Percentiles rank a stretch among this genome's conserved stretches.
phyloP scores from a whole-genome alignment of 1,140 invertebrate genomes.

The Brachionus rubens region DNA sequence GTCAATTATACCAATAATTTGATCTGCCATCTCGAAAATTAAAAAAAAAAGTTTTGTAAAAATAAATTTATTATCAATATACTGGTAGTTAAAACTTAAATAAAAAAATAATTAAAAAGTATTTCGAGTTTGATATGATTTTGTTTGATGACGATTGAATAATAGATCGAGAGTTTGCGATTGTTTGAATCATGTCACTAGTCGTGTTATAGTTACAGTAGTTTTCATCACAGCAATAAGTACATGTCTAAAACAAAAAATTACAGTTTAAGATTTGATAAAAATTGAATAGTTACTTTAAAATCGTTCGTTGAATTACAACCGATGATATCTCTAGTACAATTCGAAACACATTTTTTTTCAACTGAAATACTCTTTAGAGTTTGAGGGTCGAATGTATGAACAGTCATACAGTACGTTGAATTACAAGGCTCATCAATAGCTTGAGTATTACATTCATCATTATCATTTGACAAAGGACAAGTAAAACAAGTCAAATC shows the following conservation, averaged over 20 bases:
- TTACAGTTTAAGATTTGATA: not conserved
- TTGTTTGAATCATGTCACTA: conserved; percentile 4
- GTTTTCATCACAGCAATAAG: conserved; percentile 35
- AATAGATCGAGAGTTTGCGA: not conserved
- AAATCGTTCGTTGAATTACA: not conserved
- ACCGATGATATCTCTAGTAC: not conserved
- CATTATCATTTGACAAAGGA: not conserved
- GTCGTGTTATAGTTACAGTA: conserved; percentile 31
- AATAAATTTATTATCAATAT: too few relatives aligned
- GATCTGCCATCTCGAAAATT: too few relatives aligned
- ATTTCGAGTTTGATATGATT: too few relatives aligned
- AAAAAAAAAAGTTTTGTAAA: too few relatives aligned
- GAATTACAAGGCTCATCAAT: conserved; percentile 15
- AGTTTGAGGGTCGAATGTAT: not conserved
- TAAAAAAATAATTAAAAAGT: too few relatives aligned
- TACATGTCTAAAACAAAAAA: conserved; percentile 39
- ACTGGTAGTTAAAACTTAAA: too few relatives aligned
- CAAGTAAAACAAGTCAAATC: conserved; percentile 35
- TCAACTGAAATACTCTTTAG: not conserved
- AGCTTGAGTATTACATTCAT: conserved; percentile 10
- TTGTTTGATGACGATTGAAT: not conserved
- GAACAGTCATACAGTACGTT: not conserved
- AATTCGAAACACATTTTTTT: conserved; percentile 3
- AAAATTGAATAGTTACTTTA: not conserved
- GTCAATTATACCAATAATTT: too few relatives aligned